phyloP scores from a whole-genome alignment of 2,797 vertebrate genomes.

The Synaphobranchus kaupii region DNA sequence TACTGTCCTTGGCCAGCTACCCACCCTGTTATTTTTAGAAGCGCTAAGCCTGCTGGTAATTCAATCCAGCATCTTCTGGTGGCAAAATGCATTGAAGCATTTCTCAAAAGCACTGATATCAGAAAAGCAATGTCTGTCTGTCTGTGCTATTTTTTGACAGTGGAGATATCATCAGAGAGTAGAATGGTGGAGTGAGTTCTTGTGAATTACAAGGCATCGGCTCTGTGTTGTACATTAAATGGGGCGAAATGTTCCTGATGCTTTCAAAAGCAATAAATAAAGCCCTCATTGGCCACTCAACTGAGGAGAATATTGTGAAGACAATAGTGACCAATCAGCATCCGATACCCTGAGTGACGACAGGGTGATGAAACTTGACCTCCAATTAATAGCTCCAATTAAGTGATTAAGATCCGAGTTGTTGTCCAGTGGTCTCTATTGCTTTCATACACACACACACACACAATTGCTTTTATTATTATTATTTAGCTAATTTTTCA shows the following conservation, averaged over 20 bases:
- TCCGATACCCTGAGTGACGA: not conserved
- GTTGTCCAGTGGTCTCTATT: not conserved
- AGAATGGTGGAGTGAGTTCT: not conserved
- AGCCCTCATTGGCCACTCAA: not conserved
- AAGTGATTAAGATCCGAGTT: too few species aligned
- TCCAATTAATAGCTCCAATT: not conserved
- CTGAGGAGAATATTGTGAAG: not conserved
- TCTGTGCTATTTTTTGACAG: not conserved
- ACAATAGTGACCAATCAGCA: not conserved
- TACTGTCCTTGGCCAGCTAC: constrained; percentile 27
- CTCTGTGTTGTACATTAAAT: not conserved
- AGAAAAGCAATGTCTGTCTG: constrained; percentile 7
- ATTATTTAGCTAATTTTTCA: too few species aligned
- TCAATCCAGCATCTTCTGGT: constrained; percentile 41
- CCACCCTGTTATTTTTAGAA: constrained; percentile 49
- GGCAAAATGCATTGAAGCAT: constrained; percentile 34
- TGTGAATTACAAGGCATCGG: not conserved
- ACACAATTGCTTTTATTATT: too few species aligned
- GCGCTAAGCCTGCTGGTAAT: constrained; percentile 51
- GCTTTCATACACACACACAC: not conserved
- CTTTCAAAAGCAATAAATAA: not conserved
- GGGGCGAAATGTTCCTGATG: not conserved
- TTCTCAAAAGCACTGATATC: constrained; percentile 19
- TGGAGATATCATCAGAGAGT: not conserved
- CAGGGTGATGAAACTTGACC: not conserved